Evolutionary conservation across 1,140 invertebrate species (phyloP), one percentile per base, ranked within the genome.

Genomic region (Achatina immaculata): DNA sequence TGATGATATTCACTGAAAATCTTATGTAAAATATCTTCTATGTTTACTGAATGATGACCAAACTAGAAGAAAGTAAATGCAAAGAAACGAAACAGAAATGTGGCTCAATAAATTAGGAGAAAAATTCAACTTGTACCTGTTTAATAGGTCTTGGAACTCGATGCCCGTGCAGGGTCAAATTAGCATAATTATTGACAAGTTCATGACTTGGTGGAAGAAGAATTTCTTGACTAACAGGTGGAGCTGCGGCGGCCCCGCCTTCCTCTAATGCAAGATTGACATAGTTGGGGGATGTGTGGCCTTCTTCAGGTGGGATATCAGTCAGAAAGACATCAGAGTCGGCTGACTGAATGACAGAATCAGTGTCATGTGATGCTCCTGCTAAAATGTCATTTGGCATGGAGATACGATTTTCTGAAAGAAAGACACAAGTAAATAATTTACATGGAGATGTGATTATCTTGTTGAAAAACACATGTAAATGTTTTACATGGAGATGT

Each of bases 181-280:
- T 86, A 16, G 85, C 86, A 82, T 86, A 86, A 77, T 88, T 86
- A 55, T 76, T 34, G n/a, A 68, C 62, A 31, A 9, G 0, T 28
- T 58, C 42, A 40, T 42, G 51, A 40, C 51, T 51, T 19, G 69
- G 48, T 43, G 58, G 71, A 58, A 62, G 69, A 36, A 65, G 9
- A 31, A 72, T 55, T 21, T 77, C 66, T 31, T 77, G 55, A 38
- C 28, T 48, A 24, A 66, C 42, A 72, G 66, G 51, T 28, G 48
- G 65, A 16, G 71, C 38, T 28, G 77, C 38, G 14, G 48, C 75
- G 21, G 72, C 78, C 3, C 28, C 55, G 45, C 74, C 40, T 34
- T 80, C 83, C 6, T 85, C 83, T 43, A 83, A 55, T 45, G 74
- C 76, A 74, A 88, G 62, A 72, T 88, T 88, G n/a, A 88, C 84